Evolutionary conservation across 2,113 vertebrate species (phyloP).

Genomic region (Lasiurus borealis): DNA sequence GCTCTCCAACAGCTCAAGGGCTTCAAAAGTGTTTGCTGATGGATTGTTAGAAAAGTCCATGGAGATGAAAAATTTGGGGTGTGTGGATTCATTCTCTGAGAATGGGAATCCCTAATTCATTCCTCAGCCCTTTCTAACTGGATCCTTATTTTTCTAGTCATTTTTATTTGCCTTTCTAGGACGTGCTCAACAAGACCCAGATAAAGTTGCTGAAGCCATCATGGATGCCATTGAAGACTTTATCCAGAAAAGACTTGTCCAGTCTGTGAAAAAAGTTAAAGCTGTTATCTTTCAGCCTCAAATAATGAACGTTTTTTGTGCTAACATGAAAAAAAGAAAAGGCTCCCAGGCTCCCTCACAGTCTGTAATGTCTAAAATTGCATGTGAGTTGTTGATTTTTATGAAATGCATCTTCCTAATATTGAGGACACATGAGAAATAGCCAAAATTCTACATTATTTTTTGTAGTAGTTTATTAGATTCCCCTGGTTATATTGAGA

Average conservation of each 20-base stretch:
- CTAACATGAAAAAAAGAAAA: conserved; percentile 88
- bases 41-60: not conserved
- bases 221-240: conserved; percentile 87
- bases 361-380: not conserved
- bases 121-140: not conserved
- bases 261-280: too few relatives aligned
- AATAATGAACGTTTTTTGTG: conserved; percentile 88
- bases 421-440: not conserved
- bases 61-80: not conserved
- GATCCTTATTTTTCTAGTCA: not conserved
- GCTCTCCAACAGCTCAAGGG: not conserved
- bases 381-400: conserved; percentile 84
- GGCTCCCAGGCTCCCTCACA: not conserved
- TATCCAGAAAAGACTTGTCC: too few relatives aligned
- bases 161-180: conserved; percentile 85
- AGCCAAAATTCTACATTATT: not conserved
- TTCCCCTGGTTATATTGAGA: not conserved
- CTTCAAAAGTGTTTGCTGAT: not conserved
- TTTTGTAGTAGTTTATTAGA: not conserved
- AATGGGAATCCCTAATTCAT: not conserved
- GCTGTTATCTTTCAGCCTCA: conserved; percentile 89
- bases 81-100: conserved; percentile 12
- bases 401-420: not conserved
- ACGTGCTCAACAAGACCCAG: conserved; percentile 85
- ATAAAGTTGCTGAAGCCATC: conserved; percentile 88